Conservation (phyloP, 2,888 invertebrate genomes). For the Agrochola lychnidis region DNA sequence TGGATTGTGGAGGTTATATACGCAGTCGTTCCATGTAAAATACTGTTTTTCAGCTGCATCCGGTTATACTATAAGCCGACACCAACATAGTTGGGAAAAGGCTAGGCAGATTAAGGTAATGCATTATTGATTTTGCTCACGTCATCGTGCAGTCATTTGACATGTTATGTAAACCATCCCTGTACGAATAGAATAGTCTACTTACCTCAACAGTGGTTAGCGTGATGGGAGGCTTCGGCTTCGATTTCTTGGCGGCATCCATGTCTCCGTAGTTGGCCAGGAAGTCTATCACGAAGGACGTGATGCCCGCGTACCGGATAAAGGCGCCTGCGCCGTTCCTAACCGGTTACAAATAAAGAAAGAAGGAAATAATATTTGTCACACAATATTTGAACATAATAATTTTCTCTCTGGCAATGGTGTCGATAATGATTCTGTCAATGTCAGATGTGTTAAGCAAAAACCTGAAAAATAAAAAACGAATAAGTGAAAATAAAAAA, state of each 20-base stretch:
- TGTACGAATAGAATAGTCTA: background rate
- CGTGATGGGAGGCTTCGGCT: conserved; percentile 76
- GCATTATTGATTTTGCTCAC: background rate
- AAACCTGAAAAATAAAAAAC: background rate
- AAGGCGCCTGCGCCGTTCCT: conserved; percentile 82
- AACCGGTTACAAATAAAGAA: background rate
- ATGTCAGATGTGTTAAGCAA: background rate
- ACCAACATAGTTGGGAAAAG: too few species aligned
- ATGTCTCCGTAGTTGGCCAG: conserved; percentile 81
- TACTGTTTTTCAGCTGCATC: too few species aligned
- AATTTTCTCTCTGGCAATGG: background rate
- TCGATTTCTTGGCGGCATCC: conserved; percentile 75
- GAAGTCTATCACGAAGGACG: conserved; percentile 85
- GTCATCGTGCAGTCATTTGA: background rate
- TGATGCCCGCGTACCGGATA: conserved; percentile 83
- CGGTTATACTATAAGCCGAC: too few species aligned
- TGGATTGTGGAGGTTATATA: too few species aligned
- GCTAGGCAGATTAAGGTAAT: background rate
- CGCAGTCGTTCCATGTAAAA: too few species aligned
- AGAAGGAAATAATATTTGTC: background rate
- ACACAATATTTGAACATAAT: background rate
- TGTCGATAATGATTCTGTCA: background rate
- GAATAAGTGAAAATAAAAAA: too few species aligned
- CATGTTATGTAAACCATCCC: background rate
- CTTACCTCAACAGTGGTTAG: conserved; percentile 82